A percentile compares a stretch with the other conserved stretches of the same genome.
These are phyloP conservation scores for Porites cylindrica DNA, from an alignment of 92 coral and sea anemone species.

Conservation along the genomic window DNA sequence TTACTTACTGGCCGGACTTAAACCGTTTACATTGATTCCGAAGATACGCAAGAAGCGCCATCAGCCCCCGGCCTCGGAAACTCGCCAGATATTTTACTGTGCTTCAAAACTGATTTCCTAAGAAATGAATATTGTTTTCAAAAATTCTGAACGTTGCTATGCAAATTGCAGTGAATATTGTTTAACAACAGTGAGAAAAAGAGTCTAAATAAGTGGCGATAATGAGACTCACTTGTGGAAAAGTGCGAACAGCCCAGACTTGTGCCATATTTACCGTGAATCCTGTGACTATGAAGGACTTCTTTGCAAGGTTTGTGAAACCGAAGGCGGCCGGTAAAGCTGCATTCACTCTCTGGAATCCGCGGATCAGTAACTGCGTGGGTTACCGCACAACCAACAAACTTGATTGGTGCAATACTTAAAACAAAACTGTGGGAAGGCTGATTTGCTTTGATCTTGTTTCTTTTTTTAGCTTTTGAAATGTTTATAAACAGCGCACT, in stretches of 20 bases:
- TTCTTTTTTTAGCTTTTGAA: not conserved
- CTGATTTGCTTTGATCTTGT: not conserved
- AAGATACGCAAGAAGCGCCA: too few relatives aligned
- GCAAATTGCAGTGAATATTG: not conserved
- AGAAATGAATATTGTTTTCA: not conserved
- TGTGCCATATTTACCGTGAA: constrained; percentile 2
- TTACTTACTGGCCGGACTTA: too few relatives aligned
- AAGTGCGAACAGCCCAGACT: constrained; percentile 3
- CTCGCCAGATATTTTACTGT: too few relatives aligned
- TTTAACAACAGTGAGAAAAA: not conserved
- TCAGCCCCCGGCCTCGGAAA: too few relatives aligned
- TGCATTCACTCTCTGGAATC: not conserved
- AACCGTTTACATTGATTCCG: too few relatives aligned
- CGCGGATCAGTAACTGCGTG: constrained; percentile 5
- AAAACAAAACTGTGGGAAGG: not conserved
- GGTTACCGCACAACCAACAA: not conserved
- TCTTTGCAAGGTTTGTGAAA: too few relatives aligned
- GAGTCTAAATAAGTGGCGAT: not conserved
- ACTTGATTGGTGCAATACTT: constrained; percentile 16
- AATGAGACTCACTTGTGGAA: constrained; percentile 15
- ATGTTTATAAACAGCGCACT: not conserved
- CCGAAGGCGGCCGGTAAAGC: not conserved
- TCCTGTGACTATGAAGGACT: not conserved
- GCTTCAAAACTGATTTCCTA: too few relatives aligned
- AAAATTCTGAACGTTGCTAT: constrained; percentile 4